Conservation (phyloP, 2,113 vertebrate species). For the Oryzias celebensis region DNA sequence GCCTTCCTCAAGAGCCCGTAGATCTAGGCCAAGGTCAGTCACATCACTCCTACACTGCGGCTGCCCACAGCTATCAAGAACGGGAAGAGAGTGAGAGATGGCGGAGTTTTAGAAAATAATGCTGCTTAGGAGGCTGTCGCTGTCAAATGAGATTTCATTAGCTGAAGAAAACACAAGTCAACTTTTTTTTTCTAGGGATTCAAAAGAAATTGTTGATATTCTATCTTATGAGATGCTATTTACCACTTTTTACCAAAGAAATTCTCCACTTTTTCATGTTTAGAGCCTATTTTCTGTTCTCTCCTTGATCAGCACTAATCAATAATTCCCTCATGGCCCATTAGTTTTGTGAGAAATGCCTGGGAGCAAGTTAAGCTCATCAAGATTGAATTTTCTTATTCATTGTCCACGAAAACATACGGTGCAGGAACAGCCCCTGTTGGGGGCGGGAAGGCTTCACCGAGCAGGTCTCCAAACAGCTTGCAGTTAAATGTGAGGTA, state of each 20-base stretch:
- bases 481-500: conserved; percentile 43
- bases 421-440: conserved; percentile 22
- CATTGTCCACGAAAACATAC: conserved; percentile 30
- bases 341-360: conserved; percentile 61
- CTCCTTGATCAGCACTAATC: conserved; percentile 70
- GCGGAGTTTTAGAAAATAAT: conserved; percentile 48
- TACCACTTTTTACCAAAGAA: conserved; percentile 31
- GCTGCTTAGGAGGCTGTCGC: conserved; percentile 20
- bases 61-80: conserved; percentile 48
- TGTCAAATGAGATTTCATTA: conserved; percentile 34
- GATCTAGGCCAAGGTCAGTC: conserved; percentile 72
- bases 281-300: conserved; percentile 59
- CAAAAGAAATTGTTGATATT: conserved; percentile 24
- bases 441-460: conserved; percentile 20
- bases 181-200: conserved; percentile 50
- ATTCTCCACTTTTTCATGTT: no score
- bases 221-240: conserved; percentile 55
- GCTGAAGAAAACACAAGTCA: conserved; percentile 37
- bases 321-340: conserved; percentile 69
- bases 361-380: conserved; percentile 42
- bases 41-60: conserved; percentile 37
- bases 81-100: conserved; percentile 26
- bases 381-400: conserved; percentile 58
- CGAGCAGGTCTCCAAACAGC: conserved; percentile 27
- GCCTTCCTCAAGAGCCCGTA: conserved; percentile 54